Conservation (phyloP, 2,797 vertebrate species). For the Chrosomus eos region DNA sequence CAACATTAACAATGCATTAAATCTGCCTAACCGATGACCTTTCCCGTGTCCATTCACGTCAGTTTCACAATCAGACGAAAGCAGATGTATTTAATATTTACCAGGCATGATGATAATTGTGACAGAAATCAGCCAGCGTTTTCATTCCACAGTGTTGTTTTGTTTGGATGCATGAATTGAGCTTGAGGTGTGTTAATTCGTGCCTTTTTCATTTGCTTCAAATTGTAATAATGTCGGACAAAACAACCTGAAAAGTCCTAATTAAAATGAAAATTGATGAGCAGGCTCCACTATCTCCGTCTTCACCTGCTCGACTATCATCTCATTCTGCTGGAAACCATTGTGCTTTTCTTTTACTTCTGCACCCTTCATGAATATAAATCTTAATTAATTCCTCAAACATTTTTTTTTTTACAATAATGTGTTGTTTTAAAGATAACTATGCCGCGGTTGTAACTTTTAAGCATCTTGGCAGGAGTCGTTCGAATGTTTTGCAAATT, state of each 20-base stretch:
- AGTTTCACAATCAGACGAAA: neutral
- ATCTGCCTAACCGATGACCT: neutral
- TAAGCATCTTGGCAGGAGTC: conserved; percentile 16
- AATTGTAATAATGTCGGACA: conserved; percentile 37
- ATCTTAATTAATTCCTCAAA: conserved; percentile 76
- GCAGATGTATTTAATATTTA: neutral
- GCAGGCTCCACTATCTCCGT: conserved; percentile 64
- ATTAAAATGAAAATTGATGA: conserved; percentile 58
- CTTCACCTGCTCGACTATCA: conserved; percentile 68
- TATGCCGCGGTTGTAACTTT: conserved; percentile 63
- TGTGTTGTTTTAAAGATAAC: conserved; percentile 78
- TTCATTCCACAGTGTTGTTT: conserved; percentile 1
- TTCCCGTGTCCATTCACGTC: neutral
- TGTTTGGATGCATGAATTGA: neutral
- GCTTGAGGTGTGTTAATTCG: conserved; percentile 13
- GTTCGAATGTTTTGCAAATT: neutral
- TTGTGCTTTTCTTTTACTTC: conserved; percentile 70
- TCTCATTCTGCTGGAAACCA: conserved; percentile 66
- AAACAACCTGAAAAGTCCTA: conserved; percentile 32
- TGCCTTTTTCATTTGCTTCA: conserved; percentile 16
- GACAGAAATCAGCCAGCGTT: conserved; percentile 1
- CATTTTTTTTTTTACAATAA: conserved; percentile 49
- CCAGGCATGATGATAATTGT: neutral
- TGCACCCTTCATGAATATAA: conserved; percentile 59
- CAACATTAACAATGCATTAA: neutral